Evolutionary conservation across 2,888 invertebrate genomes (phyloP), one percentile per base, ranked within the genome.

Genomic region (Anodontia alba): DNA sequence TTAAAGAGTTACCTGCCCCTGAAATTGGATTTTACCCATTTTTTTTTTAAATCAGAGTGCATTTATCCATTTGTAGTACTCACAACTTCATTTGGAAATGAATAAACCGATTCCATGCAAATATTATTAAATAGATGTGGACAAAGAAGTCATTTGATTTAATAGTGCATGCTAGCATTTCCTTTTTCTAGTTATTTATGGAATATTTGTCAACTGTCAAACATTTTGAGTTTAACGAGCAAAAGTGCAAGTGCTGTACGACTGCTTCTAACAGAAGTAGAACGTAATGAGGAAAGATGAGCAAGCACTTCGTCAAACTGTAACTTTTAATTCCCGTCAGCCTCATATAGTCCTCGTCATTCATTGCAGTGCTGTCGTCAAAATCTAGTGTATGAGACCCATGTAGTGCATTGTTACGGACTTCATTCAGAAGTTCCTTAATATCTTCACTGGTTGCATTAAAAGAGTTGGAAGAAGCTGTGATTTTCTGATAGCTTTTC

Each of bases 201-300:
- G n/a, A n/a, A n/a, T n/a, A n/a, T n/a, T n/a, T n/a, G n/a, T n/a
- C n/a, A n/a, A n/a, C n/a, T n/a, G n/a, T n/a, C n/a, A n/a, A n/a
- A n/a, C n/a, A n/a, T n/a, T n/a, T n/a, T n/a, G n/a, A 83, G 15
- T 62, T 86, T 81, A 10, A 73, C 70, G 0, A 81, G 66, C 23
- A 81, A 80, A 20, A 87, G 51, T 17, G 80, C 86, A 57, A 83
- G 15, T 51, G 66, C 67, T 33, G 83, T 83, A 43, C 42, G 74
- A 23, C 43, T 23, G 8, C 70, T 38, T 10, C 87, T 76, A 0
- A 26, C 29, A 26, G 71, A 80, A 7, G 80, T 81, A 33, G 75
- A 70, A 57, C 66, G 38, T 7, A 87, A 33, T 1, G 67, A n/a
- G 20, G n/a, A 29, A 12, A 77, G 17, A 49, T 73, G 36, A 20